A percentile compares a stretch with the other conserved stretches of the same genome.
Evolutionary conservation across 2,113 vertebrate species (phyloP).

Genomic region (Hymenochirus boettgeri): DNA sequence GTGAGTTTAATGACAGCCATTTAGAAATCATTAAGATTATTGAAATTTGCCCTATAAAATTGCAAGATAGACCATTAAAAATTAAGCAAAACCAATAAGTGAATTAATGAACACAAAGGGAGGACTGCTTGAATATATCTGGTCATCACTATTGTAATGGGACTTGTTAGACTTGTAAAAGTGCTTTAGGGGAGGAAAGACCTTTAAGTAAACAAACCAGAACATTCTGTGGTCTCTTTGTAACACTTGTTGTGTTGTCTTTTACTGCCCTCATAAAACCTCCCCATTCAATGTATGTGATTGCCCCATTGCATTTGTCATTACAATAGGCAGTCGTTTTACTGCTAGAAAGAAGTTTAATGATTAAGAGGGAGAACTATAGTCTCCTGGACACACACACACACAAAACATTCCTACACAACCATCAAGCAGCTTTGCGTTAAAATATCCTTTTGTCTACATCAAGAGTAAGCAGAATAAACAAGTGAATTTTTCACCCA

Average conservation of each 20-base stretch:
- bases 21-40: conserved; percentile 50
- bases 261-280: conserved; percentile 59
- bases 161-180: conserved; percentile 50
- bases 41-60: conserved; percentile 46
- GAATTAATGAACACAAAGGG: conserved; percentile 52
- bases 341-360: conserved; percentile 66
- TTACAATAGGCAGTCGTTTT: conserved; percentile 72
- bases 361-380: conserved; percentile 65
- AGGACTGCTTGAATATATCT: too few relatives aligned
- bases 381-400: conserved; percentile 55
- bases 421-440: conserved; percentile 64
- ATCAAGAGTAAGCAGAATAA: conserved; percentile 62
- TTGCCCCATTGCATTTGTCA: conserved; percentile 59
- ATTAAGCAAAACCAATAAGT: conserved; percentile 58
- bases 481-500: conserved; percentile 70
- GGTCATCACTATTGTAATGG: conserved; percentile 46
- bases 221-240: conserved; percentile 55
- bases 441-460: conserved; percentile 73
- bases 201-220: conserved; percentile 58
- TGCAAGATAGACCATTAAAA: conserved; percentile 52
- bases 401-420: too few relatives aligned
- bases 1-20: conserved; percentile 43
- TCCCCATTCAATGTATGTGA: conserved; percentile 58
- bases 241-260: conserved; percentile 57
- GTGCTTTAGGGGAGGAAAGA: conserved; percentile 51